phyloP scores from a whole-genome alignment of 2,888 invertebrate species.

The Drosophila fulvimacula region DNA sequence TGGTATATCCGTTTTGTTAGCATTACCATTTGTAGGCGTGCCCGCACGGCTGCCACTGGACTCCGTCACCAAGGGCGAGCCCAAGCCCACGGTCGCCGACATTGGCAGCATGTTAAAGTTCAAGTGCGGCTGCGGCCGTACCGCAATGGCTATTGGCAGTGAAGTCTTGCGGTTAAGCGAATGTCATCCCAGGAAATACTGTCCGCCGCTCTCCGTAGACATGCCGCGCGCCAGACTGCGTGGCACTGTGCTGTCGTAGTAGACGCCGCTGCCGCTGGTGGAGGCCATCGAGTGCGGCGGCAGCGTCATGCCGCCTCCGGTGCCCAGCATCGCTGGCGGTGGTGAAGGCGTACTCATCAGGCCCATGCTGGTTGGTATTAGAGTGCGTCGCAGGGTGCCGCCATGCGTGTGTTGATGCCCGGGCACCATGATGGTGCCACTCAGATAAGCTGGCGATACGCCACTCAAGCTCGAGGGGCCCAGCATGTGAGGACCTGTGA shows the following conservation, averaged over 20 bases:
- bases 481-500: slow-evolving; percentile 78
- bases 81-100: slow-evolving; percentile 79
- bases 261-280: slow-evolving; percentile 68
- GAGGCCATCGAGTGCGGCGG: slow-evolving; percentile 68
- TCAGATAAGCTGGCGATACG: slow-evolving; percentile 80
- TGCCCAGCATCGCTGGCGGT: slow-evolving; percentile 57
- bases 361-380: slow-evolving; percentile 83
- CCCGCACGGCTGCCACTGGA: slow-evolving; percentile 62
- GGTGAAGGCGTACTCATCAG: slow-evolving; percentile 70
- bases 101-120: slow-evolving; percentile 80
- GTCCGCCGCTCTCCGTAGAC: slow-evolving; percentile 76
- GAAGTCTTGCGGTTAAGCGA: slow-evolving; percentile 82
- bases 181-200: slow-evolving; percentile 85
- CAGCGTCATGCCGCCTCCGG: slow-evolving; percentile 34
- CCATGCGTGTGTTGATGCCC: slow-evolving; percentile 80
- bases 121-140: slow-evolving; percentile 74
- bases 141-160: slow-evolving; percentile 78
- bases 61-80: slow-evolving; percentile 46
- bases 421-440: slow-evolving; percentile 82
- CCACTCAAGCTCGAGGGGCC: slow-evolving; percentile 75
- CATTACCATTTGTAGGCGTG: slow-evolving; percentile 65
- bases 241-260: slow-evolving; percentile 83
- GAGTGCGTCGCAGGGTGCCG: slow-evolving; percentile 82
- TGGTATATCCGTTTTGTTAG: slow-evolving; percentile 74
- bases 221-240: slow-evolving; percentile 78